Evolutionary conservation across 2,888 invertebrate species (phyloP).

Genomic region (Crocallis elinguaria): DNA sequence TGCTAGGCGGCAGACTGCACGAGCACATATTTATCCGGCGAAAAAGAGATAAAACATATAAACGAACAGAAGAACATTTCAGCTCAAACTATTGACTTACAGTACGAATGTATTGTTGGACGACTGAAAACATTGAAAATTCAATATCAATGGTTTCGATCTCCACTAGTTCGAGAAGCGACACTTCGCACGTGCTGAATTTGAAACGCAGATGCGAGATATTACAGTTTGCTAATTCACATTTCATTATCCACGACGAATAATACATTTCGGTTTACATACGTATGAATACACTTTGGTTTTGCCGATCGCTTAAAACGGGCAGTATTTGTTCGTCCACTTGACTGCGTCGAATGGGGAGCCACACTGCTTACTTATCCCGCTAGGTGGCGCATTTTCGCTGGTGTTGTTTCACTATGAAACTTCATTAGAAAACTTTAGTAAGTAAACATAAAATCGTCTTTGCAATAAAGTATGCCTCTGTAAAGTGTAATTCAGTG

Average conservation of each 20-base stretch:
- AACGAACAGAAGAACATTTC: not conserved
- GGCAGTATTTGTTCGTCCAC: conserved; percentile 5
- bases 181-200: conserved; percentile 15
- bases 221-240: not conserved
- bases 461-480: too few species aligned
- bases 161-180: conserved; percentile 34
- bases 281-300: conserved; percentile 21
- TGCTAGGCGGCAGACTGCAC: too few species aligned
- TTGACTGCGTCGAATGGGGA: too few species aligned
- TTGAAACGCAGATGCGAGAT: not conserved
- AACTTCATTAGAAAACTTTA: too few species aligned
- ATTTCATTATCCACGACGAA: not conserved
- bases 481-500: too few species aligned
- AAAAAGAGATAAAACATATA: too few species aligned
- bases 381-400: too few species aligned
- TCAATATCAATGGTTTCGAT: not conserved
- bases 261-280: conserved; percentile 10
- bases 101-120: not conserved
- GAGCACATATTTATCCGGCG: too few species aligned
- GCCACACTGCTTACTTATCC: too few species aligned
- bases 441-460: too few species aligned
- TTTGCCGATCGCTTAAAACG: conserved; percentile 11
- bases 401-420: too few species aligned
- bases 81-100: not conserved
- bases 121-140: not conserved